Conservation (phyloP, 2,888 invertebrate species). For the Ennomos quercinarius region DNA sequence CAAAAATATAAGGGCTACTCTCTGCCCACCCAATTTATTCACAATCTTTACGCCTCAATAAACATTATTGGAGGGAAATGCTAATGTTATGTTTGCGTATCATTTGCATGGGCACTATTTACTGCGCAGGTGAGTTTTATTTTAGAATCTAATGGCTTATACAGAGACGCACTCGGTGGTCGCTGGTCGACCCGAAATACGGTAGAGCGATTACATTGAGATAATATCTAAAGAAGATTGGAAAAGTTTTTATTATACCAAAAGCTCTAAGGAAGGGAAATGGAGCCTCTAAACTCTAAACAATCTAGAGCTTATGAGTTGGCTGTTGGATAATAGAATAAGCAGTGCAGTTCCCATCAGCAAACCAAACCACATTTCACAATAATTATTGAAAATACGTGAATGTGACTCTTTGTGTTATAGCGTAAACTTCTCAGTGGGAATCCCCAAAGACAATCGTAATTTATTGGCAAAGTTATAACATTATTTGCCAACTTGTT, state of each 20-base stretch:
- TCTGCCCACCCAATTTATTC: conserved; percentile 29
- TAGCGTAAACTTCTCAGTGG: conserved; percentile 13
- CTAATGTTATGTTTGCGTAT: conserved; percentile 35
- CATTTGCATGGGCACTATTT: conserved; percentile 40
- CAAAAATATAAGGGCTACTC: conserved; percentile 8
- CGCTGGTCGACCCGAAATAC: conserved; percentile 1
- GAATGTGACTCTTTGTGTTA: conserved; percentile 20
- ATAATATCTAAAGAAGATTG: neutral
- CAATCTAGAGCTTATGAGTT: no score
- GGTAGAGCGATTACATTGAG: neutral
- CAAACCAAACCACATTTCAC: conserved; percentile 7
- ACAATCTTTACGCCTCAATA: conserved; percentile 32
- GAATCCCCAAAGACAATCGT: conserved; percentile 27
- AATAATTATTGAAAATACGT: conserved; percentile 17
- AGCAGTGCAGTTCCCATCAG: neutral
- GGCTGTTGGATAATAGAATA: no score
- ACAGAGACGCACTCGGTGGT: conserved; percentile 2
- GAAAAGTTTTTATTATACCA: no score
- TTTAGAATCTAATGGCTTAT: conserved; percentile 17
- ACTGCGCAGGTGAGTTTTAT: conserved; percentile 36
- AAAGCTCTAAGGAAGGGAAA: no score
- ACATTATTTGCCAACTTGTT: conserved; percentile 36
- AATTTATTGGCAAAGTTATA: conserved; percentile 39
- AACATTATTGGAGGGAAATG: conserved; percentile 37
- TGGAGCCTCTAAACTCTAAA: no score